A percentile compares a stretch with the other conserved stretches of the same genome.
Evolutionary conservation across 2,113 vertebrate species (phyloP).

Genomic region (Carollia perspicillata): DNA sequence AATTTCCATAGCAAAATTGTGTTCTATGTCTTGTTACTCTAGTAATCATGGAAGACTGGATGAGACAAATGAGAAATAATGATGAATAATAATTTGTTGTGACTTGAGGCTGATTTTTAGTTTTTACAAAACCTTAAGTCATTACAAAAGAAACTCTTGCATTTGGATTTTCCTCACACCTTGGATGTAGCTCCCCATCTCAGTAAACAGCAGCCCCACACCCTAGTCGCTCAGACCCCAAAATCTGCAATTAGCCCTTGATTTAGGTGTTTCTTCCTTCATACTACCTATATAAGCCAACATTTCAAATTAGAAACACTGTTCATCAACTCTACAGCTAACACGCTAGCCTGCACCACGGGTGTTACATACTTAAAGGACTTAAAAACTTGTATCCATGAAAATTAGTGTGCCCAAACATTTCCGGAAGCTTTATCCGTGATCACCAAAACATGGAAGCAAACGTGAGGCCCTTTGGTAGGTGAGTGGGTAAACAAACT

Average conservation of each 20-base stretch:
- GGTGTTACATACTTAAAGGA: not conserved
- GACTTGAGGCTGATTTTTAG: not conserved
- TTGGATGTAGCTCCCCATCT: not conserved
- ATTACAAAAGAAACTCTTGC: not conserved
- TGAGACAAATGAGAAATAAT: not conserved
- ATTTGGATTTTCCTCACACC: not conserved
- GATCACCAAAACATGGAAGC: not conserved
- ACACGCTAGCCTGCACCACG: too few relatives aligned
- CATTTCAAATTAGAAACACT: not conserved
- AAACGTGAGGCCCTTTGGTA: too few relatives aligned
- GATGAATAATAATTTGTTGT: not conserved
- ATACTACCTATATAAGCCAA: not conserved
- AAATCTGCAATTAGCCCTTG: not conserved
- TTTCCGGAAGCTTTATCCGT: not conserved
- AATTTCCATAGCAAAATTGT: not conserved
- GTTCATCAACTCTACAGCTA: not conserved
- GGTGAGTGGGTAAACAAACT: too few relatives aligned
- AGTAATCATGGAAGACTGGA: not conserved
- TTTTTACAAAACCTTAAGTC: not conserved
- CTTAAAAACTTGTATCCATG: not conserved
- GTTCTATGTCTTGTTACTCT: not conserved
- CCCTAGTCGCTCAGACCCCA: not conserved
- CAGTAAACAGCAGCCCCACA: not conserved
- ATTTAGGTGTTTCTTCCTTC: not conserved
- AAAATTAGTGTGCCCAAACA: not conserved